Evolutionary conservation across 2,113 vertebrate genomes (phyloP), one percentile per base, ranked within the genome.

Genomic region (Labrus mixtus): DNA sequence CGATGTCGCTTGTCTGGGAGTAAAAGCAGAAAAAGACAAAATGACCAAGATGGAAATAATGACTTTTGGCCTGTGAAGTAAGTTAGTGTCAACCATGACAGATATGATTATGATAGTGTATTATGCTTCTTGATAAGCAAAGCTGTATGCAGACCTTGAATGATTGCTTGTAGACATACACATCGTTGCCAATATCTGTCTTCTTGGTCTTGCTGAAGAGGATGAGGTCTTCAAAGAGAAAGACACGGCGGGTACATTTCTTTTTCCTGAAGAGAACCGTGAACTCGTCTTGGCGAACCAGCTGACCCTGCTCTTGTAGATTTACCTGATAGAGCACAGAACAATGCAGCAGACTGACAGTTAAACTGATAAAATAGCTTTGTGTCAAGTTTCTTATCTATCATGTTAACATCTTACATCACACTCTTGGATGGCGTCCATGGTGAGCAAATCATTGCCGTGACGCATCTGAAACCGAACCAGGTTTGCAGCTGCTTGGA

Each of bases 141-240:
- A 19, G 8, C 17, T n/a, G 6, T 25, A 43, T 33, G 20, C 80
- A 43, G 53, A 95, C 95, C 93, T 95, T 95, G 65, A 95, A 95
- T 9, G 94, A 95, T 72, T 95, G 94, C 78, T 95, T 95, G 87
- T 95, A 95, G 81, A 95, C 87, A 53, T 95, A 95, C 25, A 93
- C 87, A 64, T 95, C 95, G 37, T 95, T 95, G 68, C 94, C 94
- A 36, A 93, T 69, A 5, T 94, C 91, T 1, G 92, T 94, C 59
- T 54, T 94, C 72, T 94, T 94, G 20, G 95, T 94, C 77, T 95
- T 95, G 89, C 94, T 95, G 86, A 95, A 95, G 56, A 95, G 93
- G 73, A 95, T 84, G 55, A 95, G 92, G 46, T 95, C 89, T 73
- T 94, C 90, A 70, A 95, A 95, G 46, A 95, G 95, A 59, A 95